phyloP scores from a whole-genome alignment of 35 echinoderm and acorn worm species.

The Lytechinus variegatus region DNA sequence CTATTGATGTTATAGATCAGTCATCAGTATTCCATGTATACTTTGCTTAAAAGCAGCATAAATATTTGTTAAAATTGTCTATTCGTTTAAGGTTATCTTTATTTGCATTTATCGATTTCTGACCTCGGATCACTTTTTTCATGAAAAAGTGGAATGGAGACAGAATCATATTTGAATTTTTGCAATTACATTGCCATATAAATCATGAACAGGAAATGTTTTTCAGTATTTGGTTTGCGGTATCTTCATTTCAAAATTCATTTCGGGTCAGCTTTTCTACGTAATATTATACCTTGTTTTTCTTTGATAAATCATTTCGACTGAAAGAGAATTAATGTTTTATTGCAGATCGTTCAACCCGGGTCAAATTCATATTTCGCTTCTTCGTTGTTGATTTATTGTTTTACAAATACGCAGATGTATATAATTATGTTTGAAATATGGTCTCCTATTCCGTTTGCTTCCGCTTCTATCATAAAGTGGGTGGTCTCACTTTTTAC shows the following conservation, averaged over 20 bases:
- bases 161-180: neutral
- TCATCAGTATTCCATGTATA: no score
- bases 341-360: constrained; percentile 1
- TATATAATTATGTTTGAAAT: constrained; percentile 42
- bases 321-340: constrained; percentile 14
- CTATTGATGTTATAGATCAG: no score
- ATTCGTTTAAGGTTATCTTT: no score
- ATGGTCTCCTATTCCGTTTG: constrained; percentile 11
- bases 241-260: neutral
- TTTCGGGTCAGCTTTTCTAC: neutral
- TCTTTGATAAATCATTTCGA: neutral
- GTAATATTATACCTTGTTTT: neutral
- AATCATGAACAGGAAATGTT: constrained; percentile 1
- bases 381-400: constrained; percentile 28
- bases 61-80: no score
- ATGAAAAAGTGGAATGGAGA: neutral
- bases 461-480: neutral
- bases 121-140: neutral
- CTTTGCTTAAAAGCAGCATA: no score
- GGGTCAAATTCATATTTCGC: constrained; percentile 12
- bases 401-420: constrained; percentile 30
- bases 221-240: neutral
- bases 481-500: constrained; percentile 1
- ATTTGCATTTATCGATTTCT: neutral
- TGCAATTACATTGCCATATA: neutral